Conservation (phyloP, 2,797 vertebrate species). For the Jordanella pulchra region DNA sequence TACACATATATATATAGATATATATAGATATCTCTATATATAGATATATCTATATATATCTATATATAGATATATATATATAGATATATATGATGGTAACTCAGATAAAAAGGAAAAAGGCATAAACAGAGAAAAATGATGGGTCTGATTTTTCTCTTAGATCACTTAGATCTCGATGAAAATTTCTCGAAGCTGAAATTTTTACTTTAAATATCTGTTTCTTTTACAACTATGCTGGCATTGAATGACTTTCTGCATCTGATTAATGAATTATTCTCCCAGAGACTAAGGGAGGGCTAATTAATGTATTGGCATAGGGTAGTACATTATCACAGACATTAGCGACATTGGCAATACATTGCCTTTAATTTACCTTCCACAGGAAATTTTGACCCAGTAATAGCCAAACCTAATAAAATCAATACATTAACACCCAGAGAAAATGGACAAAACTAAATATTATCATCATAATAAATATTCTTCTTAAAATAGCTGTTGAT, state of each 20-base stretch:
- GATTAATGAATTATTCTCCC: neutral
- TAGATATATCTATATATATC: no score
- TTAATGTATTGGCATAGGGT: neutral
- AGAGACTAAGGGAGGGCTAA: neutral
- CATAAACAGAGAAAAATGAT: neutral
- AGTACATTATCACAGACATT: neutral
- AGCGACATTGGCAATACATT: neutral
- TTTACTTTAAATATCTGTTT: neutral
- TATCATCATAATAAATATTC: neutral
- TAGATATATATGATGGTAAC: neutral
- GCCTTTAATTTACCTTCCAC: neutral
- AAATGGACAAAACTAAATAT: neutral
- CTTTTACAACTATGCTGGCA: neutral
- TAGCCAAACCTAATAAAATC: constrained; percentile 14
- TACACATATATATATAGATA: no score
- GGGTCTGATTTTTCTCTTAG: neutral
- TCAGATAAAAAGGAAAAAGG: neutral
- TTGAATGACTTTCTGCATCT: neutral
- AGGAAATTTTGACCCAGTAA: constrained; percentile 10
- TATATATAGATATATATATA: neutral
- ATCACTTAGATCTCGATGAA: neutral
- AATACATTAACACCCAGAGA: neutral
- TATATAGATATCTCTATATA: no score
- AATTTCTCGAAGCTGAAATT: neutral
- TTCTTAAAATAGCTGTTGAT: neutral